Evolutionary conservation across 2,888 invertebrate genomes (phyloP).

Genomic region (Hecatera dysodea): DNA sequence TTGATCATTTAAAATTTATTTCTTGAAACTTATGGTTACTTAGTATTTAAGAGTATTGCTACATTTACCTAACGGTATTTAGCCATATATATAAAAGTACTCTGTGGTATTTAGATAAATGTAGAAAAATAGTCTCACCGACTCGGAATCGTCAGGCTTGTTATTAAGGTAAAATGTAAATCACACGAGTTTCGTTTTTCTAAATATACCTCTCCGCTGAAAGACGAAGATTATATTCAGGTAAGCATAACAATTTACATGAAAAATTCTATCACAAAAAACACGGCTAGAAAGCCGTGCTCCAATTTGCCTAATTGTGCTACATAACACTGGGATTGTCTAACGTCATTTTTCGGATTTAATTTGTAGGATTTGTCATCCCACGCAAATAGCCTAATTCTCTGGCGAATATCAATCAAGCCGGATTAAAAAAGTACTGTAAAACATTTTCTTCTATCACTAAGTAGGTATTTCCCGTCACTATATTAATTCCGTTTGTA

Average conservation of each 20-base stretch:
- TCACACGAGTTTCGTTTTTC: not conserved
- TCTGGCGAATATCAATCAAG: not conserved
- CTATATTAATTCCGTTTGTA: not conserved
- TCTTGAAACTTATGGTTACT: not conserved
- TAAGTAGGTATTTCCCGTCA: not conserved
- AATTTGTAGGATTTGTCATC: not conserved
- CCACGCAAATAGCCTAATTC: not conserved
- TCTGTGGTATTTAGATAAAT: no score
- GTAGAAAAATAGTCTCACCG: no score
- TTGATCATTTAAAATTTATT: not conserved
- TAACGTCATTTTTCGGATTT: slow-evolving; percentile 11
- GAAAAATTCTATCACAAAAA: not conserved
- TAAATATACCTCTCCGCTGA: slow-evolving; percentile 1
- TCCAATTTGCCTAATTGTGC: not conserved
- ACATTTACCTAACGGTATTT: not conserved
- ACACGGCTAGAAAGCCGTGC: not conserved
- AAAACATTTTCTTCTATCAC: not conserved
- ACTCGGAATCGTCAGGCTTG: no score
- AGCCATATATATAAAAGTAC: no score
- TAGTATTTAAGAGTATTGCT: not conserved
- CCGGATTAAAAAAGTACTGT: not conserved
- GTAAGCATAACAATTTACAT: not conserved
- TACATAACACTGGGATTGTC: not conserved
- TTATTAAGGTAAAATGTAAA: not conserved
- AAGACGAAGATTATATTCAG: slow-evolving; percentile 4